These are phyloP conservation scores for Euclidia mi DNA, from an alignment of 2,888 invertebrate species.

Conservation along the genomic window DNA sequence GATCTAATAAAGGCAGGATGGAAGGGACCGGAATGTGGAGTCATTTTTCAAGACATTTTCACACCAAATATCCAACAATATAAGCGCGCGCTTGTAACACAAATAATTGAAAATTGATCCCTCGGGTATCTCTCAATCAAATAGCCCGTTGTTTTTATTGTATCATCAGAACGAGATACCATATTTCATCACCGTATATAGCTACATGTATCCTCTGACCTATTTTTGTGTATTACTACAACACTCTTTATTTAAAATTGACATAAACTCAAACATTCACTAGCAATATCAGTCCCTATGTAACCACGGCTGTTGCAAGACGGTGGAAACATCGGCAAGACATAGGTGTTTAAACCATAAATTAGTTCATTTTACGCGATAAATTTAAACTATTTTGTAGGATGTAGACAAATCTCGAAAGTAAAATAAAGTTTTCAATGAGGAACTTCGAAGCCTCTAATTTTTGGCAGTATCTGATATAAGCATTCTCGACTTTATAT, in stretches of 20 bases:
- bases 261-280: background rate
- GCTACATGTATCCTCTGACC: no score
- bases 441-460: no score
- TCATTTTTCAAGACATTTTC: slow-evolving; percentile 60
- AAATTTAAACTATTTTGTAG: no score
- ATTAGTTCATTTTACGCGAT: no score
- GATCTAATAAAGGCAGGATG: slow-evolving; percentile 54
- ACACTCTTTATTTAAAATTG: no score
- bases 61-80: slow-evolving; percentile 55
- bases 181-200: background rate
- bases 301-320: no score
- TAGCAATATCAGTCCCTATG: no score
- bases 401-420: no score
- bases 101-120: slow-evolving; percentile 60
- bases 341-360: no score
- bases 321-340: no score
- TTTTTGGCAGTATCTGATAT: slow-evolving; percentile 28
- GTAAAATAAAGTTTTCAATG: no score
- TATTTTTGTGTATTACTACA: no score
- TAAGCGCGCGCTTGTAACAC: slow-evolving; percentile 45
- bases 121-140: slow-evolving; percentile 56
- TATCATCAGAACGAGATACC: slow-evolving; percentile 20
- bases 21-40: slow-evolving; percentile 55
- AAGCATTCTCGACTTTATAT: slow-evolving; percentile 50
- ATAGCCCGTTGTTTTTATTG: slow-evolving; percentile 45